Percentiles rank a stretch among this genome's conserved stretches.
Evolutionary conservation across 2,888 invertebrate genomes (phyloP).

Genomic region (Onthophagus sagittarius): DNA sequence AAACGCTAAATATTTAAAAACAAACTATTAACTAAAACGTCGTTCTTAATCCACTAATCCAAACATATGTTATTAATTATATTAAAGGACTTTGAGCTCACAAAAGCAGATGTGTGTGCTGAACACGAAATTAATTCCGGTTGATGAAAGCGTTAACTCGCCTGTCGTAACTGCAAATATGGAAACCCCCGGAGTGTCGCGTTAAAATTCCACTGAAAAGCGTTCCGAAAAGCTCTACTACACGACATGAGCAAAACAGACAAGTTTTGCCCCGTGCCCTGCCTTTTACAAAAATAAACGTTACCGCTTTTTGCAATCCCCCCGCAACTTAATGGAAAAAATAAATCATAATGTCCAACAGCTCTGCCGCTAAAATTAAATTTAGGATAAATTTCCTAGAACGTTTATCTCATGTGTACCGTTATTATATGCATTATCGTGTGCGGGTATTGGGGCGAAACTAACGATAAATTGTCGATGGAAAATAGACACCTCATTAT

Average conservation of each 20-base stretch:
- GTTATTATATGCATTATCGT: neutral
- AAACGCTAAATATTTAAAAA: too few species aligned
- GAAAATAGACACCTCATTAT: neutral
- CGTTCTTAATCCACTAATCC: neutral
- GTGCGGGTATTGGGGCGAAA: neutral
- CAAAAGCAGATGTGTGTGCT: neutral
- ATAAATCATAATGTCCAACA: neutral
- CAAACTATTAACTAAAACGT: too few species aligned
- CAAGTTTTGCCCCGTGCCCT: neutral
- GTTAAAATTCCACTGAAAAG: slow-evolving; percentile 2
- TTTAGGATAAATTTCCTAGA: neutral
- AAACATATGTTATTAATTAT: neutral
- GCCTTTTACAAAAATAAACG: neutral
- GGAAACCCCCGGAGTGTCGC: slow-evolving; percentile 5
- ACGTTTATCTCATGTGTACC: neutral
- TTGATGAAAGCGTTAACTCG: slow-evolving; percentile 4
- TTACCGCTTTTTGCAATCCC: neutral
- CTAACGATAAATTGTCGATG: neutral
- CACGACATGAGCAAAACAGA: neutral
- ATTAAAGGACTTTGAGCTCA: neutral
- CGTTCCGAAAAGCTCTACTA: neutral
- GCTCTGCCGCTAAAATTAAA: neutral
- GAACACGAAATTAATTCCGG: slow-evolving; percentile 6
- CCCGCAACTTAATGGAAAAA: neutral
- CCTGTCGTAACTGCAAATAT: slow-evolving; percentile 10